A percentile compares a stretch with the other conserved stretches of the same genome.
Conservation (phyloP, 2,797 vertebrate genomes). For the Hippopotamyrus pictus region DNA sequence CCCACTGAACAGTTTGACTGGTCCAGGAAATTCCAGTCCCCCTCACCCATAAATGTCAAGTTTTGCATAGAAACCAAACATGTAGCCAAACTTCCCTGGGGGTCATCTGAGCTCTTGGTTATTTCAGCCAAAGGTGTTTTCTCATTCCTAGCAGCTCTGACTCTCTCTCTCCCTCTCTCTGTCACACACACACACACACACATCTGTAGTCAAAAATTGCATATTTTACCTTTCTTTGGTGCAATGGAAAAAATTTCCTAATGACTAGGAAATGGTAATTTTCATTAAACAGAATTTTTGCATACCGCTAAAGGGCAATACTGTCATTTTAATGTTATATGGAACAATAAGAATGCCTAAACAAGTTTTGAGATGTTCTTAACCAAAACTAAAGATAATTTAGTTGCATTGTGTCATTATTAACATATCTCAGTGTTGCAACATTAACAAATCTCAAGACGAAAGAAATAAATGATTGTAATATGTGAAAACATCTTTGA, state of each 20-base stretch:
- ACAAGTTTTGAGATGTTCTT: neutral
- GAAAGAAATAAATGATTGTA: neutral
- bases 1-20: constrained; percentile 27
- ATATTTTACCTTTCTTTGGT: neutral
- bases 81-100: constrained; percentile 28
- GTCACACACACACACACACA: neutral
- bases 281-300: neutral
- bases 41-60: constrained; percentile 35
- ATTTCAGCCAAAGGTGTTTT: neutral
- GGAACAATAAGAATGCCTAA: neutral
- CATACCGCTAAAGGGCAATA: neutral
- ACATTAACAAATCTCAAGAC: neutral
- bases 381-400: neutral
- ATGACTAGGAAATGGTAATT: neutral
- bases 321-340: neutral
- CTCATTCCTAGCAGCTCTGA: neutral
- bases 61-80: constrained; percentile 43
- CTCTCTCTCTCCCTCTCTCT: neutral
- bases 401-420: neutral
- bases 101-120: constrained; percentile 30
- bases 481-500: neutral
- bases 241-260: neutral
- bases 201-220: neutral
- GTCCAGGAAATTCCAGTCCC: constrained; percentile 33
- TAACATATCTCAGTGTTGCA: neutral